These are phyloP conservation scores for Eleutherodactylus coqui DNA, from an alignment of 2,797 vertebrate species.

Conservation along the genomic window DNA sequence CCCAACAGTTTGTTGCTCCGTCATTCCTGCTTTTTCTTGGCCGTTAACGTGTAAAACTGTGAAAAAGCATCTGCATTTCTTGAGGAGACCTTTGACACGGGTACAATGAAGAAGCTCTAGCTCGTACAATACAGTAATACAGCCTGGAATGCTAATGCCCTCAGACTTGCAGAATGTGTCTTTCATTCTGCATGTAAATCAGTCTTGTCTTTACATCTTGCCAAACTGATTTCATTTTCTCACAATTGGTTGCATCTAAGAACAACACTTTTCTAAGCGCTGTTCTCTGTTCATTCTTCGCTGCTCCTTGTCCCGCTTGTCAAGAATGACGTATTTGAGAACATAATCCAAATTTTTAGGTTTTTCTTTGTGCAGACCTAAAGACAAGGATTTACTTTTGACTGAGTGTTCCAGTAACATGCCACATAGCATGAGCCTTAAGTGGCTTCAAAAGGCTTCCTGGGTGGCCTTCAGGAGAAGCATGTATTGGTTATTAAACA, in stretches of 20 bases:
- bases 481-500: background rate
- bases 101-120: slow-evolving; percentile 39
- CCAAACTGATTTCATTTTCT: slow-evolving; percentile 56
- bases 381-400: slow-evolving; percentile 34
- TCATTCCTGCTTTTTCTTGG: background rate
- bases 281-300: slow-evolving; percentile 42
- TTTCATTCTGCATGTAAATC: slow-evolving; percentile 55
- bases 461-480: slow-evolving; percentile 44
- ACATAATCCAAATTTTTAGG: slow-evolving; percentile 20
- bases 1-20: background rate
- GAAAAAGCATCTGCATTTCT: slow-evolving; percentile 41
- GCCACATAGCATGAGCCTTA: background rate
- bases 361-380: slow-evolving; percentile 10
- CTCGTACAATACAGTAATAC: slow-evolving; percentile 49
- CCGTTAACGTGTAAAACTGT: slow-evolving; percentile 1
- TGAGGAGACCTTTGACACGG: slow-evolving; percentile 52
- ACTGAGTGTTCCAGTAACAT: slow-evolving; percentile 19
- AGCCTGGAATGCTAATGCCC: slow-evolving; percentile 57
- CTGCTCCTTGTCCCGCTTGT: slow-evolving; percentile 47
- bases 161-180: slow-evolving; percentile 48
- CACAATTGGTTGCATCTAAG: slow-evolving; percentile 46
- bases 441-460: background rate
- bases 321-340: slow-evolving; percentile 30
- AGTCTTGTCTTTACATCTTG: slow-evolving; percentile 46
- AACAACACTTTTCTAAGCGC: slow-evolving; percentile 21